phyloP scores from a whole-genome alignment of 2,113 vertebrate genomes.

The Pseudorectes ferrugineus region DNA sequence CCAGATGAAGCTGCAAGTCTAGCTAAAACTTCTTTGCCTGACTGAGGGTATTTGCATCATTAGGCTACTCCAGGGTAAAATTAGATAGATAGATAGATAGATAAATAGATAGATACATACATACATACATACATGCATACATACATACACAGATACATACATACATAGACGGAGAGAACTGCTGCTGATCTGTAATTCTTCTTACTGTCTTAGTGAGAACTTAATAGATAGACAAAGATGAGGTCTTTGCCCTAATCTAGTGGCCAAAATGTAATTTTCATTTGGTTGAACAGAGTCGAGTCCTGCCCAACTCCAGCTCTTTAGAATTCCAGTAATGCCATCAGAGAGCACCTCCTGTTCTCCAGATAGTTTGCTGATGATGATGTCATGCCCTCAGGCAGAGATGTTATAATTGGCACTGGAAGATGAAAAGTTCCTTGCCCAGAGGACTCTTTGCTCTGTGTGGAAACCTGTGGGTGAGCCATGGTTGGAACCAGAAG shows the following conservation, averaged over 20 bases:
- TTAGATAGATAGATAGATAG: background rate
- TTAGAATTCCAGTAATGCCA: background rate
- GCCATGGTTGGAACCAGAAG: background rate
- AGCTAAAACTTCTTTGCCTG: background rate
- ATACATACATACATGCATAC: fast-evolving
- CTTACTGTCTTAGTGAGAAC: background rate
- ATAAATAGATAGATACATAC: too few species aligned
- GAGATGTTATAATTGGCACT: background rate
- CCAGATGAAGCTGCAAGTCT: background rate
- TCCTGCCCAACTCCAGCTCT: background rate
- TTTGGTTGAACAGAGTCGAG: background rate
- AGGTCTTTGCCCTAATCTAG: background rate
- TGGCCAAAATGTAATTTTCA: background rate
- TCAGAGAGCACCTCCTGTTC: background rate
- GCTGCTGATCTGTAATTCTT: background rate
- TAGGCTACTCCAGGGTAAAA: background rate
- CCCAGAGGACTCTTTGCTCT: background rate
- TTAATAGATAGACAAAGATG: background rate
- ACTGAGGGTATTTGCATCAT: background rate
- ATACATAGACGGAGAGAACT: fast-evolving
- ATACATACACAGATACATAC: fast-evolving
- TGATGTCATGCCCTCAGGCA: background rate
- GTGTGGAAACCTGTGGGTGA: background rate
- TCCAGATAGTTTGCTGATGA: background rate
- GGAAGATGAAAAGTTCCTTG: background rate